A percentile compares a stretch with the other conserved stretches of the same genome.
Conservation (phyloP, 2,888 invertebrate species). For the Drosophila kanekoi region DNA sequence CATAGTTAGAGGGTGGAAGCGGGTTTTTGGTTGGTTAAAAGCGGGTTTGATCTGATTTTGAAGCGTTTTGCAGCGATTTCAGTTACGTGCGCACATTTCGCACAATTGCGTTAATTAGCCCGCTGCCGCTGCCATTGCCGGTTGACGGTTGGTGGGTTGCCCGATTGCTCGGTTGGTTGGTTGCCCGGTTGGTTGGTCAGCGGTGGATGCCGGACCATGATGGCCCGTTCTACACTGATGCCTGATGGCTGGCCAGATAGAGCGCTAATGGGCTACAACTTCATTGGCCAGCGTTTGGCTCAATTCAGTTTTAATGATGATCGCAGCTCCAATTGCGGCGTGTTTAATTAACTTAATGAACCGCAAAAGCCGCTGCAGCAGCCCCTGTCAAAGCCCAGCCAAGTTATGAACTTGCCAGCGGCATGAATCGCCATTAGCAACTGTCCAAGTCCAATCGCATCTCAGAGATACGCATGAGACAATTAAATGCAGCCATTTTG, state of each 20-base stretch:
- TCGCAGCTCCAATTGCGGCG: conserved; percentile 67
- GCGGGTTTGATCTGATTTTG: conserved; percentile 48
- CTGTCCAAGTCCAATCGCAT: conserved; percentile 20
- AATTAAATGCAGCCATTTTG: conserved; percentile 75
- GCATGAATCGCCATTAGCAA: conserved; percentile 29
- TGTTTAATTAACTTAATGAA: conserved; percentile 77
- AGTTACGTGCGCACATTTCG: conserved; percentile 65
- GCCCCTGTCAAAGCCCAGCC: conserved; percentile 37
- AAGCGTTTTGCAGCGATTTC: conserved; percentile 47
- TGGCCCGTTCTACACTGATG: conserved; percentile 22
- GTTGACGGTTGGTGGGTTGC: neutral
- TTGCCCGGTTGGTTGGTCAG: conserved; percentile 1
- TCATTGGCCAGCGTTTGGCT: conserved; percentile 62
- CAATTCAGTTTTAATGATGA: conserved; percentile 69
- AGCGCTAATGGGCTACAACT: conserved; percentile 75
- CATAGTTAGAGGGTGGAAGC: neutral
- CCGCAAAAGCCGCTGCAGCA: conserved; percentile 36
- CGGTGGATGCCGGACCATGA: conserved; percentile 7
- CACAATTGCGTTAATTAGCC: conserved; percentile 70
- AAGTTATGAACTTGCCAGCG: conserved; percentile 55
- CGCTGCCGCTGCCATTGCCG: neutral
- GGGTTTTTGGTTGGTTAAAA: neutral
- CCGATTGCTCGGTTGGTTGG: neutral
- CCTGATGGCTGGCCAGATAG: conserved; percentile 34
- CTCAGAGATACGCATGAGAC: conserved; percentile 54